Evolutionary conservation across 2,797 vertebrate species (phyloP).

Genomic region (Caiman crocodilus): DNA sequence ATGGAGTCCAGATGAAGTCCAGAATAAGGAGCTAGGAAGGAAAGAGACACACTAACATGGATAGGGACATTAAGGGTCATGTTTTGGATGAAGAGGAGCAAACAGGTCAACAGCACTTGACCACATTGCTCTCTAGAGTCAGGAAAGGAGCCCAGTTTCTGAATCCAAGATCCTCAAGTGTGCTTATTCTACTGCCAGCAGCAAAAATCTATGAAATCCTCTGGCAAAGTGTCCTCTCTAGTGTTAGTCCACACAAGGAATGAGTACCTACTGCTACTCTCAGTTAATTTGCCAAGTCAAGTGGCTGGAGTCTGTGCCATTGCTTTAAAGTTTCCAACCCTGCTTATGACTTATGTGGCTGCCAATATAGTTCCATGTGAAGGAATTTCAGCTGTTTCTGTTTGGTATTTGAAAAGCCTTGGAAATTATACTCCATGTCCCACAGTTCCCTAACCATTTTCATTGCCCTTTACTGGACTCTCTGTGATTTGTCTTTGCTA

Average conservation of each 20-base stretch:
- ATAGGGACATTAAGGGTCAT: background rate
- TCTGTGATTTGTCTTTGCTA: background rate
- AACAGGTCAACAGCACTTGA: background rate
- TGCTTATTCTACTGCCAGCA: background rate
- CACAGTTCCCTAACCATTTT: no score
- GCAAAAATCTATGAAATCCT: background rate
- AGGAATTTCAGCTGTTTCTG: background rate
- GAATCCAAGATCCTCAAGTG: background rate
- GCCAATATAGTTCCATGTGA: no score
- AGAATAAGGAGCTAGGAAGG: background rate
- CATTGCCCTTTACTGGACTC: background rate
- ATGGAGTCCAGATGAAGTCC: no score
- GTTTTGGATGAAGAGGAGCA: background rate
- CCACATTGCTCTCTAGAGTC: background rate
- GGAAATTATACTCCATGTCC: no score
- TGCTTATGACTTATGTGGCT: no score
- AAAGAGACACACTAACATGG: background rate
- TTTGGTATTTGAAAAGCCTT: no score
- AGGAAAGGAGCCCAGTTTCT: background rate
- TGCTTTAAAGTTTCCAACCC: background rate
- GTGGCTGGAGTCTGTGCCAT: background rate
- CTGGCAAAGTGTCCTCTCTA: background rate
- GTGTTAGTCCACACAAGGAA: background rate
- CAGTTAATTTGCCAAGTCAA: background rate
- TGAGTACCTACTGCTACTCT: background rate